Evolutionary conservation across 2,797 vertebrate species (phyloP).

Genomic region (Phoeniculus purpureus): DNA sequence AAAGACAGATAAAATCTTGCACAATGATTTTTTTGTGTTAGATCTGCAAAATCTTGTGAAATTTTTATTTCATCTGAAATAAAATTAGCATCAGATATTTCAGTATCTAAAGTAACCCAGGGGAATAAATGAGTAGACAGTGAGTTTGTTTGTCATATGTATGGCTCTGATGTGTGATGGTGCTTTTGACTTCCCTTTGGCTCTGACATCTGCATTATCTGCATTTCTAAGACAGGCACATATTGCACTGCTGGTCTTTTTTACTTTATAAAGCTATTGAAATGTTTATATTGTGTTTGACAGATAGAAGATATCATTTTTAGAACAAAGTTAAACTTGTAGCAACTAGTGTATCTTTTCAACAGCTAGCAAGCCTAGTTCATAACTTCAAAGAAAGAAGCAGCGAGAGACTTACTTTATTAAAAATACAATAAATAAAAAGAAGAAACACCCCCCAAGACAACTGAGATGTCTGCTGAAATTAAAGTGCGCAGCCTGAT

Average conservation of each 20-base stretch:
- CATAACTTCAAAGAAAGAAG: constrained; percentile 25
- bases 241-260: background rate
- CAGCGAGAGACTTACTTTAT: background rate
- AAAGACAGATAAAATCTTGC: background rate
- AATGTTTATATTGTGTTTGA: constrained; percentile 20
- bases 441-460: background rate
- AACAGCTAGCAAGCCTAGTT: background rate
- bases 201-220: background rate
- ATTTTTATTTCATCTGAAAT: background rate
- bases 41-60: background rate
- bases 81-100: background rate
- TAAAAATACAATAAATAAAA: constrained; percentile 26
- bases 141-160: background rate
- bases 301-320: background rate
- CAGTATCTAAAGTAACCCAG: background rate
- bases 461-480: background rate
- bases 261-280: background rate
- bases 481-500: background rate
- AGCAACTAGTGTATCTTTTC: background rate
- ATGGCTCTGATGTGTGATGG: background rate
- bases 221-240: background rate
- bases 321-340: constrained; percentile 12
- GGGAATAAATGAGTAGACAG: background rate
- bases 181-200: background rate
- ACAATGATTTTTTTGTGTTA: background rate